Base-by-base conservation (phyloP, 2,113 vertebrate genomes). In the Ploceus nigricollis region DNA sequence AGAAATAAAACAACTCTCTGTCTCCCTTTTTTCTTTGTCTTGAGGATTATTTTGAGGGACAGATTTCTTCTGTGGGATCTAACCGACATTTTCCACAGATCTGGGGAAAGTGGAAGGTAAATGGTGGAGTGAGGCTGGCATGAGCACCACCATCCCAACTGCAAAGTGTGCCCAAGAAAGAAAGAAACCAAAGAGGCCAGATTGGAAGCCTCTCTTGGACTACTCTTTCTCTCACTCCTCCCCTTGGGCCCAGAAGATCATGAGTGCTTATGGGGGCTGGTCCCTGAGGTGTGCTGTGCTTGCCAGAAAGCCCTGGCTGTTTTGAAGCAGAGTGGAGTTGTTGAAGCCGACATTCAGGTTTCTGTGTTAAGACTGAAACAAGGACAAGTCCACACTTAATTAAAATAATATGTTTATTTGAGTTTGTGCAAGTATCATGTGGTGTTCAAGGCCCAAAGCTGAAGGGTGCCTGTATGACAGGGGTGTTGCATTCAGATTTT, bases 211-310 rank as follows among this genome's bases (percentile, higher is more conserved):
- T 81, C 23, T 42, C 18, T 75, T 4, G 8, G 37, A n/a, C 8
- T n/a, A 0, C 5, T 40, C 15, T 44, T 60, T 25, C 64, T 78
- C 8, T 70, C 51, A 25, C 6, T 45, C 28, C 28, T 85, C 28
- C 9, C 3, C 22, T 9, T 48, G 30, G 25, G 24, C n/a, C 54
- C 20, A 19, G 56, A 65, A 66, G 70, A 79, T 25, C 47, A n/a
- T 7, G 2, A 33, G 28, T 11, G 48, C 3, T n/a, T n/a, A 7
- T 0, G 0, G 15, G 31, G n/a, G 10, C 22, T 81, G 54, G 28
- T 48, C 20, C 27, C 57, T 64, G 35, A 48, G 12, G 3, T 24
- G 24, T 64, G 44, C 37, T 27, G 4, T 24, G 15, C 33, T 51
- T 82, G 54, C 45, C 84, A 61, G 47, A 44, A 80, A 35, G 24